Percentiles rank a stretch among this genome's conserved stretches.
Conservation (phyloP, 2,797 vertebrate genomes). For the Cichlasoma orientale region DNA sequence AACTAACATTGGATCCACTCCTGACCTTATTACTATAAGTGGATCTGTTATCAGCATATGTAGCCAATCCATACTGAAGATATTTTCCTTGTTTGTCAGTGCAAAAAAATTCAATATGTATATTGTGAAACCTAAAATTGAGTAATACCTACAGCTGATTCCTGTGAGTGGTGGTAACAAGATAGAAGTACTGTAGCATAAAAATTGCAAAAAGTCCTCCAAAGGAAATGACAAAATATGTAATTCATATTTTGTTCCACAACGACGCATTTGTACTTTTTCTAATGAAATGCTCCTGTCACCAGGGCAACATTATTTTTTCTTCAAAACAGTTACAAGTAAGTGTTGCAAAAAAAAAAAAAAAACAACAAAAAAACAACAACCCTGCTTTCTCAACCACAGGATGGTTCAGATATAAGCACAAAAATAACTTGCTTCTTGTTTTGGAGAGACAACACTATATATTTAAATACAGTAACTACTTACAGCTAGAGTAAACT, state of each 20-base stretch:
- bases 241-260: not conserved
- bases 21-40: not conserved
- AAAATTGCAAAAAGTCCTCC: not conserved
- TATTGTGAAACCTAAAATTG: not conserved
- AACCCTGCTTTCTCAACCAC: accelerated
- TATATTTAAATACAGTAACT: not conserved
- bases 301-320: not conserved
- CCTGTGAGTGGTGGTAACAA: not conserved
- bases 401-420: not conserved
- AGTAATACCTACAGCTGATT: not conserved
- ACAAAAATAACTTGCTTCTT: no score
- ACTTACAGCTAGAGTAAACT: not conserved
- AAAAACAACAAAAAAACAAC: no score
- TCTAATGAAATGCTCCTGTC: not conserved
- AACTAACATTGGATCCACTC: not conserved
- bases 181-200: not conserved
- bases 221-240: not conserved
- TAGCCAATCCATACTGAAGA: not conserved
- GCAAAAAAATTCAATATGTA: not conserved
- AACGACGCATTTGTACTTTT: not conserved
- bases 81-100: not conserved
- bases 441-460: not conserved
- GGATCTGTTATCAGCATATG: not conserved
- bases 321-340: not conserved
- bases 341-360: not conserved